Percentiles rank a stretch among this genome's conserved stretches.
Conservation (phyloP, 2,113 vertebrate genomes). For the Rhabdornis inornatus region DNA sequence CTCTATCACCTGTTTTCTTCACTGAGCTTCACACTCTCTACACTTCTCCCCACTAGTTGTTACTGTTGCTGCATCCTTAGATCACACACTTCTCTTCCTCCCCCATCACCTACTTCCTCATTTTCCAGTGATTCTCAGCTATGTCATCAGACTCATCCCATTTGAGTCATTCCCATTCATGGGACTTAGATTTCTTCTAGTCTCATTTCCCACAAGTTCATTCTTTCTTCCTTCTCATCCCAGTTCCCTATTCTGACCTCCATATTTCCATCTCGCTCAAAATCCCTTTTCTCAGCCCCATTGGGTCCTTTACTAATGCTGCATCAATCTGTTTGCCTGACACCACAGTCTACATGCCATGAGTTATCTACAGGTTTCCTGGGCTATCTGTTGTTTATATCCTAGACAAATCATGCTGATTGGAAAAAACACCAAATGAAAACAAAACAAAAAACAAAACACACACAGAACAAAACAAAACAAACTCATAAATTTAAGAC, state of each 20-base stretch:
- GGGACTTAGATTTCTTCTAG: neutral
- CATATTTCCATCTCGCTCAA: neutral
- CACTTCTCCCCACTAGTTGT: neutral
- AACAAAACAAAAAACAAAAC: neutral
- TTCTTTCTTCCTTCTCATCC: neutral
- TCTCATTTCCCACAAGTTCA: neutral
- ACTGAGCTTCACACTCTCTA: neutral
- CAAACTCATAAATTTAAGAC: neutral
- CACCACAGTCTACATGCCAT: neutral
- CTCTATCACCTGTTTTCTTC: neutral
- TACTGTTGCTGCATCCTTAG: neutral
- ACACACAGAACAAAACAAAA: no score
- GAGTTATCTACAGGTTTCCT: neutral
- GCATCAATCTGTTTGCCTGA: neutral
- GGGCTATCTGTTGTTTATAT: neutral
- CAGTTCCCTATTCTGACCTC: neutral
- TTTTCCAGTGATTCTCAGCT: neutral
- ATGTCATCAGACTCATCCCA: neutral
- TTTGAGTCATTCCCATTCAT: neutral
- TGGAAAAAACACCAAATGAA: neutral
- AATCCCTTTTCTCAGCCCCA: neutral
- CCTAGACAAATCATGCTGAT: neutral
- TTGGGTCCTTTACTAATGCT: neutral
- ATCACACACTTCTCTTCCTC: neutral
- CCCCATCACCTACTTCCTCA: neutral